Evolutionary conservation across 92 coral and sea anemone species (phyloP).

Genomic region (Umimayanthus kanabou): DNA sequence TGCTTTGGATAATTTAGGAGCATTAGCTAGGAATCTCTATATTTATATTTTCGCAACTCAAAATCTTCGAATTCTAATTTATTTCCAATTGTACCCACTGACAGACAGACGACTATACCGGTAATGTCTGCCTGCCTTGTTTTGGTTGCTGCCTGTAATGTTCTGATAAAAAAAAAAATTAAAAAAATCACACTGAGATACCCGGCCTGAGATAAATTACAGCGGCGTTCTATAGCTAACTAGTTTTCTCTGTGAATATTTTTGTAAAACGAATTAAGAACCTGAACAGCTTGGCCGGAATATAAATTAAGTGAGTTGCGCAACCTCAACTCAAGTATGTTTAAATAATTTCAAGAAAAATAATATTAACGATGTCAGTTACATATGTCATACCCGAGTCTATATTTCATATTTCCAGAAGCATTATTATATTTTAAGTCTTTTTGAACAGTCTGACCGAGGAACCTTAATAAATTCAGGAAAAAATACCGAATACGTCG

Average conservation of each 20-base stretch:
- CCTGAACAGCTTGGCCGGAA: background rate
- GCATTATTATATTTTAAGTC: too few relatives aligned
- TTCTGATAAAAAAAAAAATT: too few relatives aligned
- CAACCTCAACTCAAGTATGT: too few relatives aligned
- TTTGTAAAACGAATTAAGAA: background rate
- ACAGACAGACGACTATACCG: background rate
- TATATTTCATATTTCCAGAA: too few relatives aligned
- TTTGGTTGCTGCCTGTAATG: background rate
- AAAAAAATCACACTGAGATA: background rate
- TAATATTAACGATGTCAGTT: too few relatives aligned
- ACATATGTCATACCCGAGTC: too few relatives aligned
- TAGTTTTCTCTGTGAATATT: too few relatives aligned
- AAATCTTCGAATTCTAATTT: background rate
- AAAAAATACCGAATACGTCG: background rate
- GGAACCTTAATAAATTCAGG: too few relatives aligned
- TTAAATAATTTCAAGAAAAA: too few relatives aligned
- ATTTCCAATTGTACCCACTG: background rate
- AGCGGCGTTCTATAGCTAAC: too few relatives aligned
- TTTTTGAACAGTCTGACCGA: too few relatives aligned
- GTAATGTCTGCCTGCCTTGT: background rate
- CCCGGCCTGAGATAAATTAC: background rate
- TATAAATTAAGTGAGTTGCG: background rate
- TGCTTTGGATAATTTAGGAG: background rate
- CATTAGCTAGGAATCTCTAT: background rate
- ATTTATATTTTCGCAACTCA: background rate